These are phyloP conservation scores for Spheniscus humboldti DNA, from an alignment of 2,797 vertebrate species.

Conservation along the genomic window DNA sequence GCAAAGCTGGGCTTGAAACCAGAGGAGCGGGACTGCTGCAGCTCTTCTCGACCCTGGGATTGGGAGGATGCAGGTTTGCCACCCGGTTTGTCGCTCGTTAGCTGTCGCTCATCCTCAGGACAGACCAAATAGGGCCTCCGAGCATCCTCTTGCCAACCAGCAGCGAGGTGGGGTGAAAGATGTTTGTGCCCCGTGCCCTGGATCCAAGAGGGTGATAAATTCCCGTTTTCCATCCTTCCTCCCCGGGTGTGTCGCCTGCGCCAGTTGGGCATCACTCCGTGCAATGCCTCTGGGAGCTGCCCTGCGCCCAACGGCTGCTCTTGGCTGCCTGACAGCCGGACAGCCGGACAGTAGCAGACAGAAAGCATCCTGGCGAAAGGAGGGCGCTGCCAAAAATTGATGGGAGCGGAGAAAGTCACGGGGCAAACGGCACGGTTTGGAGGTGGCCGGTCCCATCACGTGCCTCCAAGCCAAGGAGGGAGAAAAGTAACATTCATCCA, in stretches of 20 bases:
- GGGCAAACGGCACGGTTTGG: not conserved
- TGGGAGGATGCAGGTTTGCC: not conserved
- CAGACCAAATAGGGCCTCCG: not conserved
- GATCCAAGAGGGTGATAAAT: not conserved
- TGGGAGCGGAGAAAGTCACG: not conserved
- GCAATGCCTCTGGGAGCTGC: not conserved
- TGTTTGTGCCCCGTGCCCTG: not conserved
- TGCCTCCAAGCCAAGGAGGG: not conserved
- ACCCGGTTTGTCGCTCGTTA: not conserved
- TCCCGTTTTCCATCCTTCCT: not conserved
- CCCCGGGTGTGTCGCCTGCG: not conserved
- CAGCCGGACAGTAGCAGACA: not conserved
- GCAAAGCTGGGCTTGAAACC: not conserved
- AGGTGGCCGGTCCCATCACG: not conserved
- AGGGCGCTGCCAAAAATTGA: not conserved
- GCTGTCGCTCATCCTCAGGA: not conserved
- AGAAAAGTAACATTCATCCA: not conserved
- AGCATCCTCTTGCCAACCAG: not conserved
- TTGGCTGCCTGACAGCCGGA: slow-evolving; percentile 20
- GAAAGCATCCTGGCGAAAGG: not conserved
- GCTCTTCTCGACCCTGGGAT: accelerated
- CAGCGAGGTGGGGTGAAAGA: not conserved
- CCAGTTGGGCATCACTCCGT: not conserved
- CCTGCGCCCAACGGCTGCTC: not conserved
- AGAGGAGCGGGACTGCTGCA: not conserved